These are phyloP conservation scores for Ctenosaura bakeri DNA, from an alignment of 2,797 vertebrate species.

Conservation along the genomic window DNA sequence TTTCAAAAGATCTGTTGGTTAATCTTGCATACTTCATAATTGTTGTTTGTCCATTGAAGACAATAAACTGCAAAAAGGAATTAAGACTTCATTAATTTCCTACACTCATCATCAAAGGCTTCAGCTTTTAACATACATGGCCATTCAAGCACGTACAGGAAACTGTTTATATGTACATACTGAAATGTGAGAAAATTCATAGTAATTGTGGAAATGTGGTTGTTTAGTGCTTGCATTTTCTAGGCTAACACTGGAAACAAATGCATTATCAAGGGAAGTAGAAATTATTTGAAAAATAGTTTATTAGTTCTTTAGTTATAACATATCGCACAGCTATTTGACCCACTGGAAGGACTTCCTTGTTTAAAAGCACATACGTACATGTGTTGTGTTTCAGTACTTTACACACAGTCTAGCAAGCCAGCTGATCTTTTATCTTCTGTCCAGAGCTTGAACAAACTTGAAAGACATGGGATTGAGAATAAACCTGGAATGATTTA, in stretches of 20 bases:
- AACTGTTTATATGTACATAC: neutral
- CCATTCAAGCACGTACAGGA: too few relatives aligned
- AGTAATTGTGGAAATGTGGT: neutral
- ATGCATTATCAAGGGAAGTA: conserved; percentile 32
- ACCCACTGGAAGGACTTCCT: conserved; percentile 6
- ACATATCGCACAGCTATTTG: conserved; percentile 48
- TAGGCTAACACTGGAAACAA: neutral
- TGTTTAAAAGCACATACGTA: conserved; percentile 50
- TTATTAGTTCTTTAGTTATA: conserved; percentile 77
- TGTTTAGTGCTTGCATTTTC: neutral
- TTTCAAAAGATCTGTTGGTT: too few relatives aligned
- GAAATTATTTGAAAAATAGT: conserved; percentile 67
- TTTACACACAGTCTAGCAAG: conserved; percentile 81
- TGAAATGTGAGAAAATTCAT: neutral
- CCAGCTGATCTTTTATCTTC: conserved; percentile 71
- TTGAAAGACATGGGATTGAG: conserved; percentile 78
- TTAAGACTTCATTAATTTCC: too few relatives aligned
- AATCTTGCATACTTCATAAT: too few relatives aligned
- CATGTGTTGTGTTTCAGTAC: conserved; percentile 66
- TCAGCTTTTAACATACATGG: too few relatives aligned
- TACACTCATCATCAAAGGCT: too few relatives aligned
- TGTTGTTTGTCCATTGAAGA: too few relatives aligned
- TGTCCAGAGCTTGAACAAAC: conserved; percentile 64
- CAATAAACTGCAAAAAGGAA: too few relatives aligned
- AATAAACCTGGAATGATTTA: conserved; percentile 83